Conservation (phyloP, 2,113 vertebrate genomes). For the Elephas maximus region DNA sequence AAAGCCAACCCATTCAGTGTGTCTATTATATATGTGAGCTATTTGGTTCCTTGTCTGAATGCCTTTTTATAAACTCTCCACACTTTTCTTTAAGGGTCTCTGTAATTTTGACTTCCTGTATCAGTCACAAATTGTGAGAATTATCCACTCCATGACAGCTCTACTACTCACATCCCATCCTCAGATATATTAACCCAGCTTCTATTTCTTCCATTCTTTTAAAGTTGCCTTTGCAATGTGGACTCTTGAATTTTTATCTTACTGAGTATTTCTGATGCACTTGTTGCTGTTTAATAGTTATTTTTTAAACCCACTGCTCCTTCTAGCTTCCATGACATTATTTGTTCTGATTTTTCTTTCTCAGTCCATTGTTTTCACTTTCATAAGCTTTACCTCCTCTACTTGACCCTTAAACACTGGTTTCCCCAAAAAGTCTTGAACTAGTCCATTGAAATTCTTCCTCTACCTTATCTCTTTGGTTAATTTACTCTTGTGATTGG, state of each 20-base stretch:
- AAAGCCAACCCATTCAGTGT: neutral
- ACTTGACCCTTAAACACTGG: neutral
- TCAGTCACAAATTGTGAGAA: neutral
- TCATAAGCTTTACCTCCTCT: neutral
- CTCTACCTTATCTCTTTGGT: neutral
- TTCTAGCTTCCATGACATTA: neutral
- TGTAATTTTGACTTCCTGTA: neutral
- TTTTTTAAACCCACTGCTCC: neutral
- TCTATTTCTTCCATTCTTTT: neutral
- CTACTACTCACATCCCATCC: neutral
- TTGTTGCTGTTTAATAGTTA: neutral
- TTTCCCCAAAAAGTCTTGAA: neutral
- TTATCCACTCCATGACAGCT: neutral
- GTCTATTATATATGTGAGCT: neutral
- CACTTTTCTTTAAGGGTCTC: neutral
- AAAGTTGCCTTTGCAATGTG: neutral
- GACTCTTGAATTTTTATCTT: neutral
- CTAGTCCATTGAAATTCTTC: neutral
- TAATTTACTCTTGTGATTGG: conserved; percentile 5
- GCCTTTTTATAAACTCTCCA: neutral
- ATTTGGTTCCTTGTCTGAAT: neutral
- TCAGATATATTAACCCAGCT: conserved; percentile 12
- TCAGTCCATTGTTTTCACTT: neutral
- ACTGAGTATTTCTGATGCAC: neutral
- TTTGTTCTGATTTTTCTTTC: neutral